These are phyloP conservation scores for Lepidothrix coronata DNA, from an alignment of 2,113 vertebrate species.

Conservation along the genomic window DNA sequence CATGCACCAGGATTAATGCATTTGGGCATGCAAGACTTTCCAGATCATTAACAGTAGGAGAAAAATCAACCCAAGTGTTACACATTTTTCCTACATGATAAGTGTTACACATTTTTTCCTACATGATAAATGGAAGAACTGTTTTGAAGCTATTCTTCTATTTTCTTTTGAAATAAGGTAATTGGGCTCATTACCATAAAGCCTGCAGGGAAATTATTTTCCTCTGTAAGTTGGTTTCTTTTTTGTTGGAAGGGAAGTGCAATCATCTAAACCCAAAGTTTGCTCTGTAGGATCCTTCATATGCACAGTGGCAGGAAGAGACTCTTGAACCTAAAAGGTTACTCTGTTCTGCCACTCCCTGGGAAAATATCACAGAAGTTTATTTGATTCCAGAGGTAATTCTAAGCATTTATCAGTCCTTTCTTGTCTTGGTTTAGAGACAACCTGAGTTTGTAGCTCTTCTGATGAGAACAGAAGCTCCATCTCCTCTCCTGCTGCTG, in stretches of 20 bases:
- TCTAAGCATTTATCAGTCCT: background rate
- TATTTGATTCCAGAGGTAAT: background rate
- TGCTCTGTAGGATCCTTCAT: background rate
- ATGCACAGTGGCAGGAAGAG: background rate
- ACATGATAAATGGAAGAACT: background rate
- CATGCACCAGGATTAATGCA: background rate
- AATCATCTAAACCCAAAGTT: background rate
- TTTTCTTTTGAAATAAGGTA: constrained; percentile 52
- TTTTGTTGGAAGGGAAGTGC: background rate
- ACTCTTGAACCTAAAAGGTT: background rate
- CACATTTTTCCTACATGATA: background rate
- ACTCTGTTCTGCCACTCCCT: background rate
- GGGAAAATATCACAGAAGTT: background rate
- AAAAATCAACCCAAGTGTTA: constrained; percentile 8
- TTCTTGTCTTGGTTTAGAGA: background rate
- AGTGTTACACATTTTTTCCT: background rate
- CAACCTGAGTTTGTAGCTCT: background rate
- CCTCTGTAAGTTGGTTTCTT: background rate
- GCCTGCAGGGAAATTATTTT: constrained; percentile 19
- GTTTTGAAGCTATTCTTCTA: constrained; percentile 38
- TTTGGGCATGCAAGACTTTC: constrained; percentile 13
- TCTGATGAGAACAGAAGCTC: background rate
- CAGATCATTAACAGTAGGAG: background rate
- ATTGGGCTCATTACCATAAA: constrained; percentile 56
- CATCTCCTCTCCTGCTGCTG: background rate